phyloP scores from a whole-genome alignment of 2,113 vertebrate genomes.

The Fukomys damarensis region DNA sequence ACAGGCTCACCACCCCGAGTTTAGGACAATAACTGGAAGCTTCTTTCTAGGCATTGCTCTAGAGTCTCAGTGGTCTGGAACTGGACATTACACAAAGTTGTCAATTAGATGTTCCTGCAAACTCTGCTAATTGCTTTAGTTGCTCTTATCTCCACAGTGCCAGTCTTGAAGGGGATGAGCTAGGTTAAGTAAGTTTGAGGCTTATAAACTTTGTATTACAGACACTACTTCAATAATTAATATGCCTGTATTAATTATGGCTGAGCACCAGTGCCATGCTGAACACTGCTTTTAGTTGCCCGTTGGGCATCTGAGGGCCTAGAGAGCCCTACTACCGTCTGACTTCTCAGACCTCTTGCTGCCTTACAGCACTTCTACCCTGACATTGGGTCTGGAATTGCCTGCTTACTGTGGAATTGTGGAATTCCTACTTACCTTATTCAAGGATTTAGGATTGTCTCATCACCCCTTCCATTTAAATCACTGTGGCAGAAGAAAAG shows the following conservation, averaged over 20 bases:
- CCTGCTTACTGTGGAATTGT: not conserved
- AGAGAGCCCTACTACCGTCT: not conserved
- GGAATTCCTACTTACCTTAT: not conserved
- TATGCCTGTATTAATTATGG: not conserved
- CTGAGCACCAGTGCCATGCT: not conserved
- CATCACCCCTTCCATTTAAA: slow-evolving; percentile 25
- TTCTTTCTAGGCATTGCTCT: not conserved
- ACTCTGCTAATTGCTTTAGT: not conserved
- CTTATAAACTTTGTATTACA: not conserved
- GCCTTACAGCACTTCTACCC: not conserved
- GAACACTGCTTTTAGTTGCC: not conserved
- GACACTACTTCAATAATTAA: not conserved
- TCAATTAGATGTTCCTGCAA: not conserved
- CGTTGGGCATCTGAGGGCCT: not conserved
- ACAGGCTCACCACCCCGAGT: not conserved
- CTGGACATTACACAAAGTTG: not conserved
- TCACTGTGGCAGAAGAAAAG: slow-evolving; percentile 24
- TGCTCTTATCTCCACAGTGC: not conserved
- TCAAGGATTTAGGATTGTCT: not conserved
- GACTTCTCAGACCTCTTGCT: not conserved
- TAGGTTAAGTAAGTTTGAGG: not conserved
- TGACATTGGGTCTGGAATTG: not conserved
- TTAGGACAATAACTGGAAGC: not conserved
- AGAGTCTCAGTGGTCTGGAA: not conserved
- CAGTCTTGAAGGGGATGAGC: not conserved